Evolutionary conservation across 2,797 vertebrate genomes (phyloP), one percentile per base, ranked within the genome.

Genomic region (Euphonia xanthogaster): DNA sequence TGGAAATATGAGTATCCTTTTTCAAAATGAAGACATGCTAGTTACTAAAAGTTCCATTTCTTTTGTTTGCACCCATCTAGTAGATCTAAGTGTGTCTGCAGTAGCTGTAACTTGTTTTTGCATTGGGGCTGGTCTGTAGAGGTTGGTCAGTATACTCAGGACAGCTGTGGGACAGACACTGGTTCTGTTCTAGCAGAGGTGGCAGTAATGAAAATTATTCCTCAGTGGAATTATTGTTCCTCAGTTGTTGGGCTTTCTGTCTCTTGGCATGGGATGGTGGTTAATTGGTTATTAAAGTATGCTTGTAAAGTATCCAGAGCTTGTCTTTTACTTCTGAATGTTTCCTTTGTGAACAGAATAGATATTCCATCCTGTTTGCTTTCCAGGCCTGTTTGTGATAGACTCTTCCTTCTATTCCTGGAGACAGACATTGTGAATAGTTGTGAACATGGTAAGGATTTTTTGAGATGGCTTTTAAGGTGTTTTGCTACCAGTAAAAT

Each of bases 371-470:
- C 18, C 44, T 81, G 7, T 94, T 82, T 97, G 19, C 73, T 84
- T 95, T 89, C 60, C 65, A 82, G 97, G 77, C 47, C 60, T 77
- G 17, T 40, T 70, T 42, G 35, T 88, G 28, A 51, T 83, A 47
- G 61, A 51, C 14, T 2, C 17, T 25, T 53, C 31, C 10, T 82
- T 58, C 48, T 61, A 2, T 72, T 35, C 68, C 90, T 84, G 75
- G 78, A 86, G 75, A 93, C 50, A 80, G 35, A 62, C 63, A 2
- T 65, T 10, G 39, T 71, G 77, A 92, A 80, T 61, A 90, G 60
- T 48, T 78, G 76, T 70, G 60, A 97, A 78, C 35, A 98, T 98
- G 98, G 98, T 98, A 96, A 96, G 97, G 39, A 10, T 18, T 42
- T 77, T n/a, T 31, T 51, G n/a, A 65, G 31, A 27, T 53, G 14